These are phyloP conservation scores for Amaurobius ferox DNA, from an alignment of 2,888 invertebrate species.

Conservation along the genomic window DNA sequence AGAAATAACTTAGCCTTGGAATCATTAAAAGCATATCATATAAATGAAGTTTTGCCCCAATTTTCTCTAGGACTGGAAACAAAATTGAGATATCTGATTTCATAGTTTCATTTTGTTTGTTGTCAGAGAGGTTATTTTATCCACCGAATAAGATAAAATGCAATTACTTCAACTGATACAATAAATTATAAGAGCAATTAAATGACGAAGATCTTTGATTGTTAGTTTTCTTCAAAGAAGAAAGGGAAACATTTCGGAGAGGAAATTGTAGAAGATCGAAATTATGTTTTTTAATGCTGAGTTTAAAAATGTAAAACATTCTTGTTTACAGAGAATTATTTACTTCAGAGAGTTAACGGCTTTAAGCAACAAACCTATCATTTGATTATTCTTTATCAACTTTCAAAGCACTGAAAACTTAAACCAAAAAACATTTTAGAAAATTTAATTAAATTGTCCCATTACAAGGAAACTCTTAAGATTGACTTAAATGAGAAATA, in stretches of 20 bases:
- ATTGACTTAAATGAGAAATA: too few relatives aligned
- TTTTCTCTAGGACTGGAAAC: not conserved
- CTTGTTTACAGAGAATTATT: not conserved
- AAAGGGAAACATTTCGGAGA: not conserved
- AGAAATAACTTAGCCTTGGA: too few relatives aligned
- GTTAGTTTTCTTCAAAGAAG: not conserved
- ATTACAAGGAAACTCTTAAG: too few relatives aligned
- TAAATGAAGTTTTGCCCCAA: too few relatives aligned
- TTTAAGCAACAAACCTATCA: not conserved
- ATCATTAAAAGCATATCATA: too few relatives aligned
- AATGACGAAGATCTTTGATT: not conserved
- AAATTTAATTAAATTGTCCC: too few relatives aligned
- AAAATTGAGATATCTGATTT: not conserved
- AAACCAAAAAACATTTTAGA: too few relatives aligned
- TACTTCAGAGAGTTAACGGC: not conserved
- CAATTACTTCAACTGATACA: not conserved
- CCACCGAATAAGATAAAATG: not conserved
- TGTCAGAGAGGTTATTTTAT: not conserved
- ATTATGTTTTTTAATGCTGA: too few relatives aligned
- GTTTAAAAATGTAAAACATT: not conserved
- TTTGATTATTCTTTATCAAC: too few relatives aligned
- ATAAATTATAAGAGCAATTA: not conserved
- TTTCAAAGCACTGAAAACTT: too few relatives aligned
- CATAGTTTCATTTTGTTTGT: not conserved
- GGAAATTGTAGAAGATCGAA: too few relatives aligned